Percentiles rank a stretch among this genome's conserved stretches.
Evolutionary conservation across 2,113 vertebrate species (phyloP).

Genomic region (Sarotherodon lohbergeri): DNA sequence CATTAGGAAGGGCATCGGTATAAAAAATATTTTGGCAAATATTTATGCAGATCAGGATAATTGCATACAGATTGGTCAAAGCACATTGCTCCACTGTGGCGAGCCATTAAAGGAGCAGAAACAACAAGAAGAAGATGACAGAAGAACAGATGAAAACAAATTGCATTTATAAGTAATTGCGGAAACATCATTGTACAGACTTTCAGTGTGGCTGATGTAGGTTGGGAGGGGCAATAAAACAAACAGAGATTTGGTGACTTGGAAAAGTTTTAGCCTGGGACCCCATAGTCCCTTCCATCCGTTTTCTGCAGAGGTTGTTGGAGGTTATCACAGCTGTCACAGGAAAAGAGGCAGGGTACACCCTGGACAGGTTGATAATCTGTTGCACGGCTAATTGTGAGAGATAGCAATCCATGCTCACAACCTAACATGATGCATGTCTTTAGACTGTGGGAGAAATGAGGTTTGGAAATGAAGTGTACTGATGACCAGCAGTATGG

Average conservation of each 20-base stretch:
- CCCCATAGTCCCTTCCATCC: not conserved
- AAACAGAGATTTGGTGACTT: not conserved
- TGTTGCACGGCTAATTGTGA: not conserved
- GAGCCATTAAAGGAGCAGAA: not conserved
- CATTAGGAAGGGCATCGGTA: not conserved
- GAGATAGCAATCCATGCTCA: not conserved
- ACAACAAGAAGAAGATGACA: not conserved
- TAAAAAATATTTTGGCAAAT: not conserved
- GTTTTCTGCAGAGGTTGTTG: not conserved
- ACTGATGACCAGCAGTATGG: not conserved
- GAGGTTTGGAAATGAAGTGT: not conserved
- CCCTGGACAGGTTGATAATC: not conserved
- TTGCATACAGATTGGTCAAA: not conserved
- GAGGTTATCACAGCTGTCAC: not conserved
- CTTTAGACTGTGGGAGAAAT: not conserved
- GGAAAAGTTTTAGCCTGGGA: not conserved
- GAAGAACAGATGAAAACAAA: not conserved
- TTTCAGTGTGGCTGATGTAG: not conserved
- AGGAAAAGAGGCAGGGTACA: not conserved
- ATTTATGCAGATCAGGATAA: not conserved
- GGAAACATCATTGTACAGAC: accelerated
- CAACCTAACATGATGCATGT: not conserved
- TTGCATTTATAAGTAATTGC: accelerated
- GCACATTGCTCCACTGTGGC: not conserved
- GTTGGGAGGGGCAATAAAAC: accelerated